phyloP scores from a whole-genome alignment of 2,113 vertebrate genomes.

The Rynchops niger region DNA sequence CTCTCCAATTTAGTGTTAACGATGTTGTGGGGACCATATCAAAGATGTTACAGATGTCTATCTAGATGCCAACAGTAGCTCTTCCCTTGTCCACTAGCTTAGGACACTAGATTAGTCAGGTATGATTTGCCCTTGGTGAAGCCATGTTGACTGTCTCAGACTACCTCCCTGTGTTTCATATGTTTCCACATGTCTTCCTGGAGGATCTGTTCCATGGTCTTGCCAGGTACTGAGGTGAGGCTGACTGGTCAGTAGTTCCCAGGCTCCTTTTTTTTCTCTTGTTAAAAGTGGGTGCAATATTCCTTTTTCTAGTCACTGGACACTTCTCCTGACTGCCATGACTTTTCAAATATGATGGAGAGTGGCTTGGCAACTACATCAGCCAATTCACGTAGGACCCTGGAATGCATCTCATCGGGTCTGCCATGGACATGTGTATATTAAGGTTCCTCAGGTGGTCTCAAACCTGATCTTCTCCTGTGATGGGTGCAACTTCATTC shows the following conservation, averaged over 20 bases:
- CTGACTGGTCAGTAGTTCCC: not conserved
- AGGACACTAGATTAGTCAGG: not conserved
- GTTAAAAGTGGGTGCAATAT: not conserved
- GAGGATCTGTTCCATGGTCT: not conserved
- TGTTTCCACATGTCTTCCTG: not conserved
- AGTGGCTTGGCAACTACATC: not conserved
- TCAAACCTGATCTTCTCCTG: too few species aligned
- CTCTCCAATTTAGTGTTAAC: not conserved
- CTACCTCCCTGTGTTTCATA: not conserved
- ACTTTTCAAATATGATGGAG: not conserved
- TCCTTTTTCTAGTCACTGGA: not conserved
- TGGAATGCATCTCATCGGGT: too few species aligned
- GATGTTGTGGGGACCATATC: not conserved
- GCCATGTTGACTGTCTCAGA: not conserved
- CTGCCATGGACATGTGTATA: too few species aligned
- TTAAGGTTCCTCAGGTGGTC: too few species aligned
- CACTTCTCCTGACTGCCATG: not conserved
- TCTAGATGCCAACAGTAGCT: not conserved
- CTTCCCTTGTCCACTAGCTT: not conserved
- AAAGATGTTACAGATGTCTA: not conserved
- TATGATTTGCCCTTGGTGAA: not conserved
- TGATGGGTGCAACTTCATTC: too few species aligned
- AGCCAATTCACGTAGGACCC: too few species aligned
- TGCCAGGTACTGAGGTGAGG: not conserved
- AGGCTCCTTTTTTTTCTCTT: not conserved